A percentile compares a stretch with the other conserved stretches of the same genome.
Evolutionary conservation across 2,113 vertebrate species (phyloP).

Genomic region (Plecotus auritus): DNA sequence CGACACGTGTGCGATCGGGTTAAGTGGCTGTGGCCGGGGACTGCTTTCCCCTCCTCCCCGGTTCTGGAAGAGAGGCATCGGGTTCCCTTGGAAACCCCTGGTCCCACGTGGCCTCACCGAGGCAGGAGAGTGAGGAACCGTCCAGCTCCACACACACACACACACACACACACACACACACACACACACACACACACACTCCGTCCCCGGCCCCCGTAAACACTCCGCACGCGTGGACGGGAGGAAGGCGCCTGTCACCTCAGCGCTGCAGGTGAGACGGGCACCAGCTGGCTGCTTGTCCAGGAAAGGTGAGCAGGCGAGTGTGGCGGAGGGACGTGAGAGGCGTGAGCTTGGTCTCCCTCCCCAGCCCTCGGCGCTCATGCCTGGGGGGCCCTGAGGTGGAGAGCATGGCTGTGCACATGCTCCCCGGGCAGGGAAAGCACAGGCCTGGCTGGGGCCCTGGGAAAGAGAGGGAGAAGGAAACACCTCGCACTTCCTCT

Average conservation of each 20-base stretch:
- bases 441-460: background rate
- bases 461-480: background rate
- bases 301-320: background rate
- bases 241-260: background rate
- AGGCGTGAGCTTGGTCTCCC: background rate
- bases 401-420: background rate
- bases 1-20: background rate
- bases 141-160: background rate
- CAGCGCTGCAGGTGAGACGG: background rate
- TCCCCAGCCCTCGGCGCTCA: background rate
- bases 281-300: background rate
- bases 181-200: too few species aligned
- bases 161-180: too few species aligned
- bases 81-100: too few species aligned
- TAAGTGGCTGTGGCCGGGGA: background rate
- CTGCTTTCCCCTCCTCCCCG: background rate
- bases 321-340: background rate
- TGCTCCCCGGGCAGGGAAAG: background rate
- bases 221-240: fast-evolving
- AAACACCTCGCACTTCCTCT: background rate
- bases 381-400: too few species aligned
- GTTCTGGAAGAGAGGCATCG: background rate
- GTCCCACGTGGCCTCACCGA: fast-evolving
- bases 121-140: background rate
- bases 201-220: too few species aligned